phyloP scores from a whole-genome alignment of 2,797 vertebrate species.

The Ambastaia sidthimunki region DNA sequence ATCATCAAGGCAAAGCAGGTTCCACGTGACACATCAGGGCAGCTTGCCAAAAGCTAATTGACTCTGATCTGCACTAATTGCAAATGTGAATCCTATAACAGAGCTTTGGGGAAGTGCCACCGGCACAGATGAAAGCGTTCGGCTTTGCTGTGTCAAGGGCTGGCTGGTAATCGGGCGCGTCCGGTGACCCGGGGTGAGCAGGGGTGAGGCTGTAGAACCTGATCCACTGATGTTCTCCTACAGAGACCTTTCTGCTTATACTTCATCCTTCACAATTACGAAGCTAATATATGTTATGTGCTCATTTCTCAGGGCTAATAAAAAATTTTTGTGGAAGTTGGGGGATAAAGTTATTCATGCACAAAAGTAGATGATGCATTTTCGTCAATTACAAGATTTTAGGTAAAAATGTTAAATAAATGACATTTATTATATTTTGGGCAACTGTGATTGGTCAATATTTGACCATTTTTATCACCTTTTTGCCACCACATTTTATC shows the following conservation, averaged over 20 bases:
- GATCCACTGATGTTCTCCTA: conserved; percentile 24
- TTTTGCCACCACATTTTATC: too few species aligned
- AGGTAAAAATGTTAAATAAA: too few species aligned
- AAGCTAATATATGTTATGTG: neutral
- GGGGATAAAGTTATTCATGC: too few species aligned
- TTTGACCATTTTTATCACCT: too few species aligned
- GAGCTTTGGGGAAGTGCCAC: conserved; percentile 87
- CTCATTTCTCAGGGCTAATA: neutral
- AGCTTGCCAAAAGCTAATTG: conserved; percentile 85
- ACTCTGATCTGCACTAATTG: conserved; percentile 85
- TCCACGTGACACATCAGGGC: conserved; percentile 80
- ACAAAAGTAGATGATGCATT: too few species aligned
- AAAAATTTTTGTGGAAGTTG: neutral
- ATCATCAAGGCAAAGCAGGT: conserved; percentile 81
- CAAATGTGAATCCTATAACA: conserved; percentile 83
- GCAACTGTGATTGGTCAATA: too few species aligned
- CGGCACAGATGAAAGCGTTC: conserved; percentile 85
- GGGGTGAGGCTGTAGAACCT: conserved; percentile 63
- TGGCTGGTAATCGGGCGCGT: conserved; percentile 79
- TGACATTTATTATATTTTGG: too few species aligned
- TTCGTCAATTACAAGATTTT: too few species aligned
- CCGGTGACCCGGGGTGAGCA: conserved; percentile 82
- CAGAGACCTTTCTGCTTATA: conserved; percentile 45
- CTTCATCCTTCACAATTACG: conserved; percentile 58
- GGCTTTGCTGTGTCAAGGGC: conserved; percentile 75